These are phyloP conservation scores for Aramus guarauna DNA, from an alignment of 2,113 vertebrate species.

Conservation along the genomic window DNA sequence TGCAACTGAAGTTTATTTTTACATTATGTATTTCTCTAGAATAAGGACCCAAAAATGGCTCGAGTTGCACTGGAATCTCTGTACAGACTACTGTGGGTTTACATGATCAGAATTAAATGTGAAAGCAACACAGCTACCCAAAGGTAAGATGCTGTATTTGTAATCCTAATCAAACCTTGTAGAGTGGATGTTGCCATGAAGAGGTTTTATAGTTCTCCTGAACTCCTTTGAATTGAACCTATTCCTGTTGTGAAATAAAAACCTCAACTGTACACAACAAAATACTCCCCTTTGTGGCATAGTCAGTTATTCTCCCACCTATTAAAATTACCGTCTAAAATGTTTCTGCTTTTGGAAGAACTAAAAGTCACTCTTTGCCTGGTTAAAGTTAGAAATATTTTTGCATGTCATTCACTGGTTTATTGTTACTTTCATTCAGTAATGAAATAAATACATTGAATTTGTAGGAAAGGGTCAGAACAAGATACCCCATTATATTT, in stretches of 20 bases:
- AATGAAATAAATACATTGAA: not conserved
- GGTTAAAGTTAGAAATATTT: not conserved
- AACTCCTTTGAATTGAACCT: not conserved
- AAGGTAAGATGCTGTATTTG: constrained; percentile 78
- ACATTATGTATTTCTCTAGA: constrained; percentile 73
- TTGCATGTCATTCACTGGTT: not conserved
- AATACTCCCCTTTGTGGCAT: not conserved
- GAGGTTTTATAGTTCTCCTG: not conserved
- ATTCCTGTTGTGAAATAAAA: not conserved
- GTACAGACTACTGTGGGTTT: constrained; percentile 97
- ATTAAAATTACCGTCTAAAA: not conserved
- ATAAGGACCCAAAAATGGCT: constrained; percentile 98
- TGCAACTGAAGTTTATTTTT: not conserved
- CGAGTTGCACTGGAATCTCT: constrained; percentile 97
- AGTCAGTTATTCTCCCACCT: not conserved
- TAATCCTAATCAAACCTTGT: not conserved
- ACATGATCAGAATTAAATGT: constrained; percentile 99
- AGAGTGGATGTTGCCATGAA: not conserved
- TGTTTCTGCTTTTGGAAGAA: not conserved
- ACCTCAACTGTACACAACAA: not conserved
- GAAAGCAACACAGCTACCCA: constrained; percentile 98
- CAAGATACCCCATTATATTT: not conserved
- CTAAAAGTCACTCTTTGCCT: not conserved
- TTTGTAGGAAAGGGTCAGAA: not conserved
- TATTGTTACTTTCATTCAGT: not conserved